Evolutionary conservation across 2,113 vertebrate genomes (phyloP), one percentile per base, ranked within the genome.

Genomic region (Erinaceus europaeus): DNA sequence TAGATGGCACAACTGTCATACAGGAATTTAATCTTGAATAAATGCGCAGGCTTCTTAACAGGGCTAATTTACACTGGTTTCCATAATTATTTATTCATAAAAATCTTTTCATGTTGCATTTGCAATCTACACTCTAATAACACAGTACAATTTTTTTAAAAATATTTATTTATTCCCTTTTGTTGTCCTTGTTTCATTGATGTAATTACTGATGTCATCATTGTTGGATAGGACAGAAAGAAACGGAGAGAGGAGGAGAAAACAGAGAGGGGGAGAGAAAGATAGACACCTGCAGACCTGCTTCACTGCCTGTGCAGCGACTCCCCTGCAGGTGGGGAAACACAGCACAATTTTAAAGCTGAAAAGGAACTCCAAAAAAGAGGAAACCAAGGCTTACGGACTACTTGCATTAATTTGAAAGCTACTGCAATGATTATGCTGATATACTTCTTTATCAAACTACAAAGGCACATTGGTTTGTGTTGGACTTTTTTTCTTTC

Each of bases 51-150:
- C 50, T 69, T 73, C 38, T 74, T 71, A 64, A 20, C 86, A 13
- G 84, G 25, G 32, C 50, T 91, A 86, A 91, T 50, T 57, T 85
- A 42, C 36, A 74, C 53, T 76, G 67, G 77, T 79, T 83, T 84
- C 79, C 59, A 34, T 57, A 67, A 61, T 76, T 74, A 74, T 67
- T n/a, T 72, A 44, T 23, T 61, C 40, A 62, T 52, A 75, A 82
- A 71, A 40, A 40, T 0, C 15, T 81, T 76, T 82, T 36, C 3
- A 59, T n/a, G 65, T 46, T 90, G 59, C 29, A 74, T 64, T 84
- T 75, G 11, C 3, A 75, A 74, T 61, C 46, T 89, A 65, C 67
- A 71, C 4, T 48, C 34, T 36, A 53, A 88, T n/a, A n/a, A n/a
- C n/a, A n/a, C n/a, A n/a, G n/a, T n/a, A n/a, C n/a, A n/a, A n/a